phyloP scores from a whole-genome alignment of 2,888 invertebrate genomes.

The Lissonota sp. region DNA sequence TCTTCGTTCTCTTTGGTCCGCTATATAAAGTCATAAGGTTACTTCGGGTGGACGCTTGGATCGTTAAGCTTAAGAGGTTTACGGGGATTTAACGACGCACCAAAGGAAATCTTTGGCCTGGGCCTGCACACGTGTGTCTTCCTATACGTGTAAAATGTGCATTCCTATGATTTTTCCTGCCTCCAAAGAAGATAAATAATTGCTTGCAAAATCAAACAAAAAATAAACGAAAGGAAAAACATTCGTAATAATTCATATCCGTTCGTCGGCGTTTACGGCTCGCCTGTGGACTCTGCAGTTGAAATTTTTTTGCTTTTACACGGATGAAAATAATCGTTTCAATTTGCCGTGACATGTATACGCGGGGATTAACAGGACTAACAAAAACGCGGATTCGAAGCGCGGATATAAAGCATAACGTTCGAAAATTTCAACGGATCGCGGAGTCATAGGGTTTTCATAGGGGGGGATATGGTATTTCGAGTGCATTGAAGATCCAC shows the following conservation, averaged over 20 bases:
- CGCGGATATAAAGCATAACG: constrained; percentile 51
- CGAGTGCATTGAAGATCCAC: constrained; percentile 64
- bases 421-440: constrained; percentile 49
- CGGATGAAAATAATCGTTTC: constrained; percentile 47
- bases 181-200: neutral
- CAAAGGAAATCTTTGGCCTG: constrained; percentile 58
- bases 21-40: constrained; percentile 70
- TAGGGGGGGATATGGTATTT: constrained; percentile 51
- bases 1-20: constrained; percentile 24
- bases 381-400: constrained; percentile 61
- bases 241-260: neutral
- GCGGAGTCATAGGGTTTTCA: constrained; percentile 10
- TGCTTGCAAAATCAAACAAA: neutral
- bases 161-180: constrained; percentile 12
- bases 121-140: constrained; percentile 7
- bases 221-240: neutral
- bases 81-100: constrained; percentile 70
- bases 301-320: constrained; percentile 17
- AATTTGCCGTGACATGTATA: constrained; percentile 44
- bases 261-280: constrained; percentile 13
- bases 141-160: neutral
- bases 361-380: constrained; percentile 57
- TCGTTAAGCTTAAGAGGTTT: constrained; percentile 80
- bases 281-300: constrained; percentile 7
- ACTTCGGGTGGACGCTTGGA: constrained; percentile 74